Percentiles rank a stretch among this genome's conserved stretches.
Evolutionary conservation across 2,113 vertebrate species (phyloP).

Genomic region (Elaphurus davidianus): DNA sequence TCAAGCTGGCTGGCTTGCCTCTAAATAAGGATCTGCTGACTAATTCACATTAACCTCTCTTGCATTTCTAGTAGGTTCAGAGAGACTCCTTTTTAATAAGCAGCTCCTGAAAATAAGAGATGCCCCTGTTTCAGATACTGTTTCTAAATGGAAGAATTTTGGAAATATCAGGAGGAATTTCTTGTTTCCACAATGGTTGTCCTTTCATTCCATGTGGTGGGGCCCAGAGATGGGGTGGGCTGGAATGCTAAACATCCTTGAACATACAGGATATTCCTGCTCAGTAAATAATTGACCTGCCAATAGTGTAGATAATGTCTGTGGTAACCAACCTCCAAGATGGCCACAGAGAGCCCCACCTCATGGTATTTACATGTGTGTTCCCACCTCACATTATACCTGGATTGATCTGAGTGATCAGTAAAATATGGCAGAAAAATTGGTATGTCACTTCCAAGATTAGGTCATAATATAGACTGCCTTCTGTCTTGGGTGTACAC

Average conservation of each 20-base stretch:
- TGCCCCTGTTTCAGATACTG: constrained; percentile 32
- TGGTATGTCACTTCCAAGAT: not conserved
- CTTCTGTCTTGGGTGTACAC: not conserved
- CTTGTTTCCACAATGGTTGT: not conserved
- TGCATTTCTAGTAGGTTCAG: constrained; percentile 42
- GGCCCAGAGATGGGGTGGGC: not conserved
- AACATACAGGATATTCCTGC: not conserved
- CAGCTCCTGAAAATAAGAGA: constrained; percentile 59
- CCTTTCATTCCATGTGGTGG: not conserved
- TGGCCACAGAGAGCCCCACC: not conserved
- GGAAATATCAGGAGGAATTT: not conserved
- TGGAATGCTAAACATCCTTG: not conserved
- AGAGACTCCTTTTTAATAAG: constrained; percentile 63
- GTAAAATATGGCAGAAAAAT: not conserved
- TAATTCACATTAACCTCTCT: constrained; percentile 75
- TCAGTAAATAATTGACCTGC: not conserved
- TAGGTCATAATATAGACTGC: not conserved
- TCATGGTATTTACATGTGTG: not conserved
- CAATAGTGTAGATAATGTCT: not conserved
- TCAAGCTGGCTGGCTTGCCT: constrained; percentile 60
- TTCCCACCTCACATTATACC: not conserved
- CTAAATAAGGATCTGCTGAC: constrained; percentile 77
- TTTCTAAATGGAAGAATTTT: not conserved
- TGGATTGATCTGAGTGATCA: not conserved
- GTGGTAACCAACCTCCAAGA: not conserved